These are phyloP conservation scores for Bombus vancouverensis DNA, from an alignment of 1,140 invertebrate genomes.

Conservation along the genomic window DNA sequence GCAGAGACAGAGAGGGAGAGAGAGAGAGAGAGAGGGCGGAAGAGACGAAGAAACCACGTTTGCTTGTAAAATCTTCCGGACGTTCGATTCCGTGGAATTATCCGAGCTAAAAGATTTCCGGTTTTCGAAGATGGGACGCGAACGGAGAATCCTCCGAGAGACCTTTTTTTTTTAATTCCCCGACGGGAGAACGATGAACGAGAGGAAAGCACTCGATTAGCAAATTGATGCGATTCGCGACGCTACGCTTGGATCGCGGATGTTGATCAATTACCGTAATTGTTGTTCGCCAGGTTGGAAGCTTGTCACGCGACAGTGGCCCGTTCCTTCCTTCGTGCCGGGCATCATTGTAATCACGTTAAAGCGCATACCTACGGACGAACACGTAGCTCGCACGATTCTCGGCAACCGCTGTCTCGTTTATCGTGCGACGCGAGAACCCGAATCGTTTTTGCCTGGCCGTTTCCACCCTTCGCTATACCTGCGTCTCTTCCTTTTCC, in stretches of 20 bases:
- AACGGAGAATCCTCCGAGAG: not conserved
- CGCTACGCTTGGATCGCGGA: constrained; percentile 44
- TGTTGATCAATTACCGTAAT: constrained; percentile 68
- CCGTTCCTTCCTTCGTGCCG: constrained; percentile 27
- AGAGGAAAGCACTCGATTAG: constrained; percentile 53
- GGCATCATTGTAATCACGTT: constrained; percentile 50
- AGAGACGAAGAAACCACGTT: not conserved
- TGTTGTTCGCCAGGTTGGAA: constrained; percentile 27
- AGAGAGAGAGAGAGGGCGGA: no score
- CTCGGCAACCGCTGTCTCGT: not conserved
- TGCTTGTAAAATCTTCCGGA: not conserved
- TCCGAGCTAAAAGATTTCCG: constrained; percentile 8
- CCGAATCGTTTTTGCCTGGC: not conserved
- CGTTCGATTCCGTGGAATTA: not conserved
- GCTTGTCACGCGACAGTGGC: constrained; percentile 51
- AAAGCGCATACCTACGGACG: constrained; percentile 25
- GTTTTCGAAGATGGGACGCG: not conserved
- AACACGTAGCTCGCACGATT: not conserved
- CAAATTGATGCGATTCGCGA: constrained; percentile 51
- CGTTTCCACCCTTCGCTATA: not conserved
- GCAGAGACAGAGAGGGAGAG: no score
- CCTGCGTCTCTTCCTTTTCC: not conserved
- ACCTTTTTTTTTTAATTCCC: not conserved
- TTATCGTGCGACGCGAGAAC: not conserved
- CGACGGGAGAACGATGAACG: not conserved